Percentiles rank a stretch among this genome's conserved stretches.
phyloP scores from a whole-genome alignment of 37 sponge, comb jelly and placozoan genomes.

The Ephydatia muelleri region DNA sequence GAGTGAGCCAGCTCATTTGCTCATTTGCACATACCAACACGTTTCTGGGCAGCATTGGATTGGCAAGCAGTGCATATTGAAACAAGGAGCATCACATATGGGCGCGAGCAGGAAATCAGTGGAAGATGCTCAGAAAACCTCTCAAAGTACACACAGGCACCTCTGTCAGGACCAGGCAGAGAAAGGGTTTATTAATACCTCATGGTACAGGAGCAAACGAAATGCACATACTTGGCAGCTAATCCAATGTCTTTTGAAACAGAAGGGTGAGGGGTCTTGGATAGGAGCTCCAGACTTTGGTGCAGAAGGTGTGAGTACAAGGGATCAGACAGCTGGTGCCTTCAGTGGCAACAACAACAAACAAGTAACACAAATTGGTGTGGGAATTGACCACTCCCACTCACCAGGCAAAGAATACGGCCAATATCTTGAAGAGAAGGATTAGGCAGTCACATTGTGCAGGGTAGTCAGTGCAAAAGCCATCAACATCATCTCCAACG shows the following conservation, averaged over 20 bases:
- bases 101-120: slow-evolving; percentile 39
- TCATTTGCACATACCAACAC: neutral
- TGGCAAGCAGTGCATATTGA: slow-evolving; percentile 48
- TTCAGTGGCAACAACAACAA: neutral
- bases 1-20: neutral
- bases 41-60: neutral
- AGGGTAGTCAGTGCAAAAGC: slow-evolving; percentile 10
- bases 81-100: slow-evolving; percentile 54
- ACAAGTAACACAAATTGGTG: neutral
- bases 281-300: neutral
- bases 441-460: slow-evolving; percentile 12
- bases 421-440: slow-evolving; percentile 46
- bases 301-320: neutral
- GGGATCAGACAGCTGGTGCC: slow-evolving; percentile 13
- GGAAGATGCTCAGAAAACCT: slow-evolving; percentile 49
- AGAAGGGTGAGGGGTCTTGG: neutral
- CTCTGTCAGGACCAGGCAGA: neutral
- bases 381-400: slow-evolving; percentile 4
- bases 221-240: neutral
- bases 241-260: neutral
- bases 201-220: neutral
- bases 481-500: slow-evolving; percentile 46
- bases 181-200: neutral
- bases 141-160: slow-evolving; percentile 31
- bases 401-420: slow-evolving; percentile 65